Percentiles rank a stretch among this genome's conserved stretches.
Conservation (phyloP, 2,888 invertebrate genomes). For the Iphiclides podalirius region DNA sequence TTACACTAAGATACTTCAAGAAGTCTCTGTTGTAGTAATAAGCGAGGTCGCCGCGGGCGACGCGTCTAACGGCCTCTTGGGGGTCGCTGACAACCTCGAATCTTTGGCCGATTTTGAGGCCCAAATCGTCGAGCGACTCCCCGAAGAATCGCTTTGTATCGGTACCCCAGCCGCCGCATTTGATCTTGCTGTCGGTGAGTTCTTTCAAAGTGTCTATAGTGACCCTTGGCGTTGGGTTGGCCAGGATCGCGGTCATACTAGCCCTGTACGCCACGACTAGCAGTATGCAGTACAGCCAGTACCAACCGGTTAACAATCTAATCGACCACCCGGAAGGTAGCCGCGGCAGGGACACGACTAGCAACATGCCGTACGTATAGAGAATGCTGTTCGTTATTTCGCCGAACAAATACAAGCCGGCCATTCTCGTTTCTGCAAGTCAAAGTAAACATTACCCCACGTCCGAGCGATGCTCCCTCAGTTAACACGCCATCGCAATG, state of each 20-base stretch:
- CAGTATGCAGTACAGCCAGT: constrained; percentile 91
- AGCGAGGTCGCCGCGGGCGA: constrained; percentile 86
- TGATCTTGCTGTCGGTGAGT: constrained; percentile 82
- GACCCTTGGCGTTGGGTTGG: constrained; percentile 87
- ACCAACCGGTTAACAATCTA: constrained; percentile 90
- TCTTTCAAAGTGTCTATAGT: constrained; percentile 89
- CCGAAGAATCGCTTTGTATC: constrained; percentile 86
- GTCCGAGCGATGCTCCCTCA: background rate
- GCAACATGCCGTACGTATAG: constrained; percentile 90
- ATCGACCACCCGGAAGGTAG: constrained; percentile 90
- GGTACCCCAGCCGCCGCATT: constrained; percentile 86
- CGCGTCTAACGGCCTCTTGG: constrained; percentile 82
- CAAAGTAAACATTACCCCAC: constrained; percentile 26
- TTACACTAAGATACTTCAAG: constrained; percentile 83
- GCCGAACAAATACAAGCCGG: constrained; percentile 85
- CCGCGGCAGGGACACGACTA: constrained; percentile 88
- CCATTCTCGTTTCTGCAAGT: constrained; percentile 61
- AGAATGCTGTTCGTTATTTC: constrained; percentile 86
- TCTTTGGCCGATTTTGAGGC: constrained; percentile 83
- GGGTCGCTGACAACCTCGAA: constrained; percentile 83
- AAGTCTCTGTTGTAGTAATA: constrained; percentile 90
- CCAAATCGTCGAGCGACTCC: constrained; percentile 83
- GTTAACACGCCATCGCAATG: background rate
- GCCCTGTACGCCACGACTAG: constrained; percentile 90
- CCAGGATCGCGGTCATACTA: constrained; percentile 91